Evolutionary conservation across 2,797 vertebrate genomes (phyloP).

Genomic region (Thunnus albacares): DNA sequence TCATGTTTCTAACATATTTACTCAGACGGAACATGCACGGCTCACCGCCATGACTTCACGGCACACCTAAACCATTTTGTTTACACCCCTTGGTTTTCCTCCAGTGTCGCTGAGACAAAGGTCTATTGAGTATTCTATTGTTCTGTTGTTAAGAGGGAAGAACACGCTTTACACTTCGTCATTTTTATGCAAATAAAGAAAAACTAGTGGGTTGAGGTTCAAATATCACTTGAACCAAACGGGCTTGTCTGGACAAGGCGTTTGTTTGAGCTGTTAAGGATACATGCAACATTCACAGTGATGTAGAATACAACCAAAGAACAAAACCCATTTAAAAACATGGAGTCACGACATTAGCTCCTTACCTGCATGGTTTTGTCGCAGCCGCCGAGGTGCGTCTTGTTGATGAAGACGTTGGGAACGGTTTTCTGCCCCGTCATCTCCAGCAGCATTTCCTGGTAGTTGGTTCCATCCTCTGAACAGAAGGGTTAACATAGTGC

Average conservation of each 20-base stretch:
- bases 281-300: not conserved
- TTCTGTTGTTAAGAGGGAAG: not conserved
- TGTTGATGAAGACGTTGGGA: conserved; percentile 96
- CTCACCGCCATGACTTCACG: not conserved
- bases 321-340: not conserved
- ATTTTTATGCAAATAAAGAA: not conserved
- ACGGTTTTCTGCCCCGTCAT: conserved; percentile 95
- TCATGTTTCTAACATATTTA: not conserved
- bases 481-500: not conserved
- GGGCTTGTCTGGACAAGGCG: not conserved
- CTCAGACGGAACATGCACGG: not conserved
- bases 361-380: conserved; percentile 93
- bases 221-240: not conserved
- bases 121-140: not conserved
- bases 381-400: conserved; percentile 94
- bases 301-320: not conserved
- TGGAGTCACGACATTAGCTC: not conserved
- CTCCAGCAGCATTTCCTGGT: conserved; percentile 91
- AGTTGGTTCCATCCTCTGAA: conserved; percentile 88
- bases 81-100: not conserved
- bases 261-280: not conserved
- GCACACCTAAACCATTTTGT: not conserved
- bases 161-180: not conserved
- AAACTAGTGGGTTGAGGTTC: not conserved
- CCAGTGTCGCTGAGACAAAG: not conserved